Evolutionary conservation across 1,140 invertebrate species (phyloP).

Genomic region (Microplitis mediator): DNA sequence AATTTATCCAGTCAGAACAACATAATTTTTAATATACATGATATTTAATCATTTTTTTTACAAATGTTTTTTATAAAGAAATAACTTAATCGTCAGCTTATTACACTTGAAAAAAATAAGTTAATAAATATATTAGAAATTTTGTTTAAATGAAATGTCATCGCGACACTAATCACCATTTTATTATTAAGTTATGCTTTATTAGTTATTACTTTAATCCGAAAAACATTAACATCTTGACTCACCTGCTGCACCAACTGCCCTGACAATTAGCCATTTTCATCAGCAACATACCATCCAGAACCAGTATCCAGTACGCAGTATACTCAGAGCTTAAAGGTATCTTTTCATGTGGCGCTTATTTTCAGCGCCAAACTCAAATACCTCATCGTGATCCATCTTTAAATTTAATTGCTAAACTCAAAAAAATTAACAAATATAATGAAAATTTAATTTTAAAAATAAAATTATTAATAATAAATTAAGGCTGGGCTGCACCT

Average conservation of each 20-base stretch:
- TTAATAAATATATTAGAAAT: neutral
- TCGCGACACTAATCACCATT: neutral
- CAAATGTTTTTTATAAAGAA: neutral
- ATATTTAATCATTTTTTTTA: neutral
- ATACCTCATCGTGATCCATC: too few relatives aligned
- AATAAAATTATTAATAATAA: too few relatives aligned
- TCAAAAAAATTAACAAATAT: too few relatives aligned
- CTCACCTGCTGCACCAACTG: slow-evolving; percentile 56
- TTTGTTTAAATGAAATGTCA: slow-evolving; percentile 11
- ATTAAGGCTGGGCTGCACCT: too few relatives aligned
- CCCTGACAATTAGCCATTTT: slow-evolving; percentile 60
- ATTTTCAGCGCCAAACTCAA: too few relatives aligned
- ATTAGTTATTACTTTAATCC: neutral
- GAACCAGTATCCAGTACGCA: too few relatives aligned
- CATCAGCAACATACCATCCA: slow-evolving; percentile 32
- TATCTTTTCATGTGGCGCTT: too few relatives aligned
- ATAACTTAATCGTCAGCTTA: neutral
- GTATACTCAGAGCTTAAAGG: too few relatives aligned
- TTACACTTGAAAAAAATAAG: neutral
- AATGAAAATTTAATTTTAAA: too few relatives aligned
- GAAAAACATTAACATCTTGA: slow-evolving; percentile 4
- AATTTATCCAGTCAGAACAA: neutral
- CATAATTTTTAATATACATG: neutral
- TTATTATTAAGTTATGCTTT: neutral
- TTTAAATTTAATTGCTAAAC: too few relatives aligned